phyloP scores from a whole-genome alignment of 2,113 vertebrate species.

The Erinaceus europaeus region DNA sequence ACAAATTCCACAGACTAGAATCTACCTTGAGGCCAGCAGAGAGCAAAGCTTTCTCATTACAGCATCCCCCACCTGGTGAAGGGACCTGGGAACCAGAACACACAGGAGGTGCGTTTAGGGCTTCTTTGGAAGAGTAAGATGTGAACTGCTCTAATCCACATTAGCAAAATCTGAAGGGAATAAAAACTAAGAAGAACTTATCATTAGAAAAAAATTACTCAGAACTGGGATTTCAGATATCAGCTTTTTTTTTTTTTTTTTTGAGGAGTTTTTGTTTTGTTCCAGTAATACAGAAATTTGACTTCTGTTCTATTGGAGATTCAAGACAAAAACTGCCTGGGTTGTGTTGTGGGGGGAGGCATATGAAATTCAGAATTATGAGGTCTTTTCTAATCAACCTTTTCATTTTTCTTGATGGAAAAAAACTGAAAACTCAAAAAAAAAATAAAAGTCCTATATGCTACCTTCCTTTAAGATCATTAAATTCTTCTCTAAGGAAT shows the following conservation, averaged over 20 bases:
- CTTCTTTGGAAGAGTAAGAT: constrained; percentile 66
- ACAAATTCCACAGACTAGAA: constrained; percentile 95
- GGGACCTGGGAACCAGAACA: constrained; percentile 81
- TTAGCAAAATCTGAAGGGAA: constrained; percentile 87
- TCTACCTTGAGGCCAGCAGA: constrained; percentile 86
- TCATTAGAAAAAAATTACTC: not conserved
- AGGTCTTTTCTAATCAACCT: not conserved
- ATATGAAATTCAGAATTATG: not conserved
- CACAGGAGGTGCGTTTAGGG: constrained; percentile 91
- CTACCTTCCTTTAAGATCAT: constrained; percentile 17
- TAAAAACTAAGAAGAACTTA: constrained; percentile 35
- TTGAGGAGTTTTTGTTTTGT: not conserved
- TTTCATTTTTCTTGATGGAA: constrained; percentile 21
- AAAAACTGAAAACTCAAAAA: constrained; percentile 25
- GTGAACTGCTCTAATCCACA: constrained; percentile 66
- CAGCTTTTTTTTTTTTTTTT: not conserved
- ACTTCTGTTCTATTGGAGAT: not conserved
- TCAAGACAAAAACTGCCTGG: not conserved
- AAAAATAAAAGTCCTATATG: not conserved
- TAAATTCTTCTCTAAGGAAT: constrained; percentile 42
- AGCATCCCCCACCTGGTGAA: constrained; percentile 77
- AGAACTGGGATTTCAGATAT: not conserved
- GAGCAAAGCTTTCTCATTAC: constrained; percentile 82
- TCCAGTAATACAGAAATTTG: not conserved
- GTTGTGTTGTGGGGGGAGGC: not conserved